Conservation (phyloP, 2,797 vertebrate species). For the Anas georgica region DNA sequence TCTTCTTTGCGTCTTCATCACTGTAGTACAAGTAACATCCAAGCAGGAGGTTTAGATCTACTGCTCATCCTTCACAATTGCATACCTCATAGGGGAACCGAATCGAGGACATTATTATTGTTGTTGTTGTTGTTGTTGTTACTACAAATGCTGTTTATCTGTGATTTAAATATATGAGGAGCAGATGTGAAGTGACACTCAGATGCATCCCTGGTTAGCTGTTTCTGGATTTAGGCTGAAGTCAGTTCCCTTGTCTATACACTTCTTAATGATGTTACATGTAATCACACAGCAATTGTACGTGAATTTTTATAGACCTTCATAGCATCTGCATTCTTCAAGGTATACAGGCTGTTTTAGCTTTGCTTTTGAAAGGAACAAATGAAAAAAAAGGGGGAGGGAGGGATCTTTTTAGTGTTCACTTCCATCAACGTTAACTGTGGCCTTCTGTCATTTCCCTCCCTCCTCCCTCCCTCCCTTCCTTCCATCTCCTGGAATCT, state of each 20-base stretch:
- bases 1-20: neutral
- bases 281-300: neutral
- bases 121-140: neutral
- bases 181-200: neutral
- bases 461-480: too few relatives aligned
- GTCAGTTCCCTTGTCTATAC: neutral
- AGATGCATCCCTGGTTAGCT: neutral
- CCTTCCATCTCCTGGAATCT: too few relatives aligned
- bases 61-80: neutral
- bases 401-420: neutral
- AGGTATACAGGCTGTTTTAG: neutral
- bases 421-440: neutral
- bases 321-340: neutral
- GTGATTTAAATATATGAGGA: neutral
- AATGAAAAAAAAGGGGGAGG: rapidly evolving
- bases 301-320: neutral
- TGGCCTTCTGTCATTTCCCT: neutral
- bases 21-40: neutral
- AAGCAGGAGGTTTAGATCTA: neutral
- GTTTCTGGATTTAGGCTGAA: neutral
- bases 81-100: neutral
- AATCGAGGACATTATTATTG: neutral
- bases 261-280: neutral
- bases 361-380: neutral
- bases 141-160: neutral